Evolutionary conservation across 2,888 invertebrate species (phyloP), one percentile per base, ranked within the genome.

Genomic region (Parnassius glacialis): DNA sequence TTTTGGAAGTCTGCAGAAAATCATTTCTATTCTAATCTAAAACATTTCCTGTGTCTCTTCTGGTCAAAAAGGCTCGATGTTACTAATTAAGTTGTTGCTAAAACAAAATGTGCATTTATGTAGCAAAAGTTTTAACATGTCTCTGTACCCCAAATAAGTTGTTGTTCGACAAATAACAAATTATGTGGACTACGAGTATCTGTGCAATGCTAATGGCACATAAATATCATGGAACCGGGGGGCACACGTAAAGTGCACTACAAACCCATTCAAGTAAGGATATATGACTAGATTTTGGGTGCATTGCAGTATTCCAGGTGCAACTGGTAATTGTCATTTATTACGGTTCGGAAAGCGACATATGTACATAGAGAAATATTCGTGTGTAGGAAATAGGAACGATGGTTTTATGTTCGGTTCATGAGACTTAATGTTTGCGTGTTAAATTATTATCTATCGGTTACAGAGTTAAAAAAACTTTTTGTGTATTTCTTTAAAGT

Each of bases 301-400:
- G 64, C 58, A 65, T 52, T 65, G 61, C 66, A 64, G 50, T 48
- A 52, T 51, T 65, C 59, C 64, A 65, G 64, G 52, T 61, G 57
- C 43, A 34, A 42, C 25, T 11, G 62, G 70, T 77, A 78, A 79
- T 76, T 76, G 77, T 76, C 77, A 75, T 78, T 78, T 78, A 77
- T 77, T 76, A 74, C 72, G 56, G 64, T 62, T 65, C 60, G 69
- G 69, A 70, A 72, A 70, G 70, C 66, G 61, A 53, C 5, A 50
- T 53, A 44, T 3, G n/a, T n/a, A n/a, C n/a, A 7, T 54, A 48
- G 48, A 42, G 73, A 73, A 74, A 75, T 47, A 42, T 20, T 41
- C 11, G 48, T 16, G 13, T 52, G 34, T 16, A 55, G 42, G 16
- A 25, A 13, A 57, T 48, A 43, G 42, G 20, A 43, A 12, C 13